Evolutionary conservation across 2,113 vertebrate genomes (phyloP).

Genomic region (Clinocottus analis): DNA sequence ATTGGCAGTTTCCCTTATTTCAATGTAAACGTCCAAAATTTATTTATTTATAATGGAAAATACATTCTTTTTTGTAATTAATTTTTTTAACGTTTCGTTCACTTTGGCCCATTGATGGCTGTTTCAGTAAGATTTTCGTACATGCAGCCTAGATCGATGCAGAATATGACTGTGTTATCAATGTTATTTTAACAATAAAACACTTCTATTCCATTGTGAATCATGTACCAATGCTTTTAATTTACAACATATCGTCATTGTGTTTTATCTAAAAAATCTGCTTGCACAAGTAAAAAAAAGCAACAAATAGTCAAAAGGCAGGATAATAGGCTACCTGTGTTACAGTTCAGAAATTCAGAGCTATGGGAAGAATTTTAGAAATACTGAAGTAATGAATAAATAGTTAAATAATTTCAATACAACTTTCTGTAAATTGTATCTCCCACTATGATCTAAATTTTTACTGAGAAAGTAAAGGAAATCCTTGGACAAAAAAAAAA

Average conservation of each 20-base stretch:
- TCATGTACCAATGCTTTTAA: conserved; percentile 25
- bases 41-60: conserved; percentile 84
- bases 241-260: not conserved
- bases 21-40: conserved; percentile 71
- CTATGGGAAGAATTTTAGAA: not conserved
- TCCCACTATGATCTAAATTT: not conserved
- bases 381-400: not conserved
- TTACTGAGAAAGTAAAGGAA: not conserved
- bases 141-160: conserved; percentile 70
- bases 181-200: conserved; percentile 87
- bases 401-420: too few relatives aligned
- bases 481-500: not conserved
- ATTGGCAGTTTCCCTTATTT: conserved; percentile 62
- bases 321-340: not conserved
- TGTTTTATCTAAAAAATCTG: not conserved
- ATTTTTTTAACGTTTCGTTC: conserved; percentile 59
- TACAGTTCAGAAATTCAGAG: not conserved
- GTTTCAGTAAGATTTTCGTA: conserved; percentile 72
- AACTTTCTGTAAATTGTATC: not conserved
- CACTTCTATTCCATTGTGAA: conserved; percentile 72
- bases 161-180: conserved; percentile 82
- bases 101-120: conserved; percentile 70
- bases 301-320: conserved; percentile 4
- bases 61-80: conserved; percentile 78
- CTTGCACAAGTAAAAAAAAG: not conserved